Evolutionary conservation across 1,140 invertebrate species (phyloP).

Genomic region (Diploscapter pachys): DNA sequence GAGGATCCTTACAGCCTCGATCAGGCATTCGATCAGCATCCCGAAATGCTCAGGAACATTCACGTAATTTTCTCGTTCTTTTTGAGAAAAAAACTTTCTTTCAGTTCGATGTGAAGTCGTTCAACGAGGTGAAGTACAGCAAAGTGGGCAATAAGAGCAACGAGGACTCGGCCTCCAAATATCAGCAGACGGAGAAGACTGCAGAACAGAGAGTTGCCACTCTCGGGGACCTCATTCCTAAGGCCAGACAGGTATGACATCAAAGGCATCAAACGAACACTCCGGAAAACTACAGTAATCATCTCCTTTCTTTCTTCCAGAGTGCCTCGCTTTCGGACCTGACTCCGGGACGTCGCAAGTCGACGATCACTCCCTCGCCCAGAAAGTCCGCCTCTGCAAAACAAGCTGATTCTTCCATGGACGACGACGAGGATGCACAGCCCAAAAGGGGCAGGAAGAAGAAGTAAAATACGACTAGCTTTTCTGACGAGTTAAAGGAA

Average conservation of each 20-base stretch:
- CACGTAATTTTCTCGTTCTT: conserved; percentile 8
- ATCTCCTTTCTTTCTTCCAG: background rate
- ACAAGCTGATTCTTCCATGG: background rate
- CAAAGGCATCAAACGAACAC: no score
- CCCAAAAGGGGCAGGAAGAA: background rate
- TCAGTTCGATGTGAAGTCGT: conserved; percentile 31
- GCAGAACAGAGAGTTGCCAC: conserved; percentile 25
- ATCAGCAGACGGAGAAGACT: conserved; percentile 24
- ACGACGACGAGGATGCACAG: conserved; percentile 6
- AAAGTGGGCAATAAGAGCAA: background rate
- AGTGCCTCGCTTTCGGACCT: conserved; percentile 19
- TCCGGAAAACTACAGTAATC: no score
- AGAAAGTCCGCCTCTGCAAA: conserved; percentile 7
- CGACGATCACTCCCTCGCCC: background rate
- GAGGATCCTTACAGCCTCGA: conserved; percentile 51
- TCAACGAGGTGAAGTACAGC: conserved; percentile 27
- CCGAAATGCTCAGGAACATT: conserved; percentile 51
- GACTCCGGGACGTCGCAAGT: conserved; percentile 15
- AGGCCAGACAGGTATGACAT: background rate
- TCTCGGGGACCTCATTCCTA: conserved; percentile 8
- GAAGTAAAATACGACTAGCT: background rate
- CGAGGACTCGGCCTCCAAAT: conserved; percentile 2
- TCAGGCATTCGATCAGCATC: conserved; percentile 44
- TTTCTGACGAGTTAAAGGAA: background rate
- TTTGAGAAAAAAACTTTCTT: conserved; percentile 8